A percentile compares a stretch with the other conserved stretches of the same genome.
These are phyloP conservation scores for Lophius americanus DNA, from an alignment of 2,797 vertebrate genomes.

Conservation along the genomic window DNA sequence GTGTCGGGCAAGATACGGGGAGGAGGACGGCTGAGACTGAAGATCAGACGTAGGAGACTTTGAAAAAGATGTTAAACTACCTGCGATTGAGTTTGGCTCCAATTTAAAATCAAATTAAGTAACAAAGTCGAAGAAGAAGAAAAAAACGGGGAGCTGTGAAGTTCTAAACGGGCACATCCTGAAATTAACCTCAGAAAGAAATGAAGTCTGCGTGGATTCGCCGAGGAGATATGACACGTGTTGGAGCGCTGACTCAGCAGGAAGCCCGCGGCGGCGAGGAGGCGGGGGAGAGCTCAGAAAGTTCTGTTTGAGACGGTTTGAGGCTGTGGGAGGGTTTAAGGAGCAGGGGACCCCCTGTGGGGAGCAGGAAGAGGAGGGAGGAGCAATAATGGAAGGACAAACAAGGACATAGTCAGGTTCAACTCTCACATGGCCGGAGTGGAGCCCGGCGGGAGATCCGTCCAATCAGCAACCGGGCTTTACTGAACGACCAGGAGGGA, in stretches of 20 bases:
- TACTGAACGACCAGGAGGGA: constrained; percentile 18
- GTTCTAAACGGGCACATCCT: constrained; percentile 15
- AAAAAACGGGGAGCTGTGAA: background rate
- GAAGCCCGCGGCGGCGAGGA: too few species aligned
- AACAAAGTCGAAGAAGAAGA: constrained; percentile 10
- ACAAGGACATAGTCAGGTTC: constrained; percentile 42
- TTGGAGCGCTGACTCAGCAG: background rate
- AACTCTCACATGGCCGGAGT: constrained; percentile 32
- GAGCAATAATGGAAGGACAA: constrained; percentile 48
- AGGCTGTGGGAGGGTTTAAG: constrained; percentile 24
- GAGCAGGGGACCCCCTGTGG: constrained; percentile 15
- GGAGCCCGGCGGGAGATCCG: constrained; percentile 29
- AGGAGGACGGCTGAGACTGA: too few species aligned
- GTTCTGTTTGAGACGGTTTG: constrained; percentile 39
- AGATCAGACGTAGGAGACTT: constrained; percentile 1
- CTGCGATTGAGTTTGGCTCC: constrained; percentile 30
- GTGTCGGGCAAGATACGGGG: constrained; percentile 28
- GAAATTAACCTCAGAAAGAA: constrained; percentile 40
- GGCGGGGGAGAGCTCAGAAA: background rate
- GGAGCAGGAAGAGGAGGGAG: background rate
- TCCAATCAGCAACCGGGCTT: constrained; percentile 27
- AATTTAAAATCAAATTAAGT: constrained; percentile 54
- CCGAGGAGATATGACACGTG: constrained; percentile 15
- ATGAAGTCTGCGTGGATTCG: constrained; percentile 9
- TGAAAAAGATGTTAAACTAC: constrained; percentile 25